Evolutionary conservation across 2,888 invertebrate genomes (phyloP).

Genomic region (Melinopterus prodromus): DNA sequence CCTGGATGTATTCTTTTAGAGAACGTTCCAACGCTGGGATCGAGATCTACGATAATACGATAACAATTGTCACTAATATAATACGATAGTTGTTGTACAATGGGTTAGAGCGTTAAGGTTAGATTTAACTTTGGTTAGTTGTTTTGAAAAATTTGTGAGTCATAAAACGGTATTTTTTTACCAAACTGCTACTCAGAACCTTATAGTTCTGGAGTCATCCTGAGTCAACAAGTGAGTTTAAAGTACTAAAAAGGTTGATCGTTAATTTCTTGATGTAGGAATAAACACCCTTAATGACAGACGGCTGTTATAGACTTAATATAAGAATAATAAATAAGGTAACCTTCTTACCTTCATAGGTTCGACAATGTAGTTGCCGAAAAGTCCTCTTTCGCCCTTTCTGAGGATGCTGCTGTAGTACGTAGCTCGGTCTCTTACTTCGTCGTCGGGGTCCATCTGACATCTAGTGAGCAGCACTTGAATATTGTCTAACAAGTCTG

Average conservation of each 20-base stretch:
- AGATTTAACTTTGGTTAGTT: too few relatives aligned
- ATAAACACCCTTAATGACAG: too few relatives aligned
- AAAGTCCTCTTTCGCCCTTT: constrained; percentile 72
- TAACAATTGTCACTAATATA: constrained; percentile 25
- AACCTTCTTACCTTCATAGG: constrained; percentile 65
- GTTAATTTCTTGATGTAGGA: too few relatives aligned
- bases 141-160: too few relatives aligned
- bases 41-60: constrained; percentile 68
- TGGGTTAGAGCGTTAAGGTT: too few relatives aligned
- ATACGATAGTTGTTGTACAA: background rate
- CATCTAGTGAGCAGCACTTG: constrained; percentile 82
- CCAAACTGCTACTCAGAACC: too few relatives aligned
- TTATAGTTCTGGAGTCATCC: too few relatives aligned
- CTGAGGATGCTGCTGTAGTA: constrained; percentile 91
- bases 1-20: constrained; percentile 81
- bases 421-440: constrained; percentile 97
- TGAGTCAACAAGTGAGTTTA: too few relatives aligned
- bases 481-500: constrained; percentile 87
- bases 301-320: too few relatives aligned
- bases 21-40: constrained; percentile 89
- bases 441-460: constrained; percentile 97
- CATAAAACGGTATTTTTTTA: too few relatives aligned
- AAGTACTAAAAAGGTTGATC: too few relatives aligned
- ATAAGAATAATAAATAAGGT: background rate
- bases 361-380: constrained; percentile 80